Evolutionary conservation across 1,140 invertebrate species (phyloP), one percentile per base, ranked within the genome.

Genomic region (Platyscapa corneri): DNA sequence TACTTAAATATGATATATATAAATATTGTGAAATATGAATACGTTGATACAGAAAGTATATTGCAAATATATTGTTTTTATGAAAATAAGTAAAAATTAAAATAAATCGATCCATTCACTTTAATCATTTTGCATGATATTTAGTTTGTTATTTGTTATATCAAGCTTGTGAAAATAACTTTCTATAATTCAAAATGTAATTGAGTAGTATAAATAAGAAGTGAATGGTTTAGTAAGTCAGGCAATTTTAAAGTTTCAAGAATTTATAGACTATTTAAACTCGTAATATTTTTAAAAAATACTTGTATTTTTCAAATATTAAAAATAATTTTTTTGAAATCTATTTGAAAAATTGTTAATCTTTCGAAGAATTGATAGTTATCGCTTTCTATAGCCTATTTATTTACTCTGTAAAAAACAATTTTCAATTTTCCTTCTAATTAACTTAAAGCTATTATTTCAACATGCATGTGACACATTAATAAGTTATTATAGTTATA

Each of bases 171-270:
- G 34, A n/a, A 8, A 37, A 70, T 70, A 37, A 16, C 65, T 37
- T 37, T 70, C 34, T 34, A 14, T 37, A 70, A 70, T 70, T 74
- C 5, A 74, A 74, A 27, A 74, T 74, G 37, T 74, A 74, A 74
- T 74, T 74, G 70, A 10, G 10, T 39, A 39, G 20, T 37, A 23
- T n/a, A 39, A 74, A 42, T 27, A 1, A 42, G 32, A 74, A 74
- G 70, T 8, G 23, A 74, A 37, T 74, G 70, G 23, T n/a, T n/a
- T 74, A 6, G 20, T 8, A 32, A 74, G 39, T 37, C 8, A n/a
- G 42, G 67, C 14, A 37, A 70, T 70, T 70, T 70, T 37, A 3
- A 20, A 37, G 16, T 70, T 67, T 70, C 30, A 70, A 37, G 18
- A 70, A 70, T 20, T 70, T 37, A 37, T 70, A 70, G 67, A 70